Evolutionary conservation across 2,888 invertebrate species (phyloP), one percentile per base, ranked within the genome.

Genomic region (Ophioninae sp.): DNA sequence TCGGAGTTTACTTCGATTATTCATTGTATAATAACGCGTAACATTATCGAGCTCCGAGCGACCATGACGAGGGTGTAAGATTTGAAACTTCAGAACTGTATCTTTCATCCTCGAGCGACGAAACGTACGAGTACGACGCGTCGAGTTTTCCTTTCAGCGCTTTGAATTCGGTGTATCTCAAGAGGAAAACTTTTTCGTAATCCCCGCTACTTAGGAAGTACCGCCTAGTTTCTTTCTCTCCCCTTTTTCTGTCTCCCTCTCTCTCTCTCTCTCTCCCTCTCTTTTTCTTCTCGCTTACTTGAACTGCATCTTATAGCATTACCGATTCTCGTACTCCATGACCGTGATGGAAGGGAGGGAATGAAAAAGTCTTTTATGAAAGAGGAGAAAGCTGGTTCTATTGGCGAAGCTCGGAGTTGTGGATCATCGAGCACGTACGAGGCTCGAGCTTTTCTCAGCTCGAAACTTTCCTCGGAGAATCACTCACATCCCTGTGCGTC

Each of bases 121-220:
- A 64, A 68, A 64, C 62, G 41, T 20, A 62, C 75, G 65, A 20
- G 74, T 50, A 59, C 44, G n/a, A 57, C 44, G 79, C 76, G 61
- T 79, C 56, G 17, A 64, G 67, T 79, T 59, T 75, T 50, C 70
- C 65, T 68, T 78, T 75, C 59, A 62, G 7, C 57, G 23, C 10
- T 62, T 17, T 44, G 68, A 62, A 79, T 75, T 72, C 50, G 6
- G 6, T 67, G 75, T 72, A 57, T 81, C 81, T 75, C 81, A 39
- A 72, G 62, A 79, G 76, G n/a, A 59, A 84, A 81, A 79, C 67
- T 83, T 81, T 79, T 79, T 79, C 84, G 84, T 84, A 81, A 84
- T 84, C 84, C 81, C 76, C 68, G 79, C 79, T 81, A 84, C 84
- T 84, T 79, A 81, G 73, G 67, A 81, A 84, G 81, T 76, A 81